These are phyloP conservation scores for Gobio gobio DNA, from an alignment of 2,113 vertebrate species.

Conservation along the genomic window DNA sequence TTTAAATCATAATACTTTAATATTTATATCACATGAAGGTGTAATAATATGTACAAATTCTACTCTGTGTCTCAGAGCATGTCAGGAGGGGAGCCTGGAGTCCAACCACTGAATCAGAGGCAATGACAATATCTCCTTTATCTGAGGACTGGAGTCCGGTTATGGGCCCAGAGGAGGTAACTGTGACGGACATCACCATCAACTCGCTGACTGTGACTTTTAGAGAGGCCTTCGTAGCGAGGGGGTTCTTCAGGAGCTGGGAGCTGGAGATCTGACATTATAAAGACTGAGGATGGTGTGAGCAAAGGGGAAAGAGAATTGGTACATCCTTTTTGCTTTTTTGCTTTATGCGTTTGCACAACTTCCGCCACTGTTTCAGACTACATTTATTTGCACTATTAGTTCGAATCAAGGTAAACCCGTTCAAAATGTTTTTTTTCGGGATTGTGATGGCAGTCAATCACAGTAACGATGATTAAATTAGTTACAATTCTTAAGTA, in stretches of 20 bases:
- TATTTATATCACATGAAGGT: not conserved
- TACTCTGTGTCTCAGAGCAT: slow-evolving; percentile 57
- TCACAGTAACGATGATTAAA: not conserved
- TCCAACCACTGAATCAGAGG: slow-evolving; percentile 41
- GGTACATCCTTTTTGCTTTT: not conserved
- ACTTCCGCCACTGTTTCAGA: slow-evolving; percentile 25
- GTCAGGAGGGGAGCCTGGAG: slow-evolving; percentile 59
- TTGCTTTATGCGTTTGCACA: slow-evolving; percentile 35
- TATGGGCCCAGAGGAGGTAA: slow-evolving; percentile 82
- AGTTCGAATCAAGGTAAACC: not conserved
- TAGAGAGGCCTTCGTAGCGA: slow-evolving; percentile 88
- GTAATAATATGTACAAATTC: not conserved
- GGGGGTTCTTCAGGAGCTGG: slow-evolving; percentile 93
- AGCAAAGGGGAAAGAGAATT: slow-evolving; percentile 1
- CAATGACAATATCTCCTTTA: slow-evolving; percentile 34
- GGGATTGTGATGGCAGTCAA: not conserved
- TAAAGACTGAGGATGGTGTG: slow-evolving; percentile 5
- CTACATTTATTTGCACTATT: slow-evolving; percentile 37
- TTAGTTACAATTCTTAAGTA: not conserved
- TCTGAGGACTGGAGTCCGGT: slow-evolving; percentile 65
- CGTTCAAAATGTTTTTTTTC: slow-evolving; percentile 1
- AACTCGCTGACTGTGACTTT: slow-evolving; percentile 98
- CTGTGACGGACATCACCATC: slow-evolving; percentile 95
- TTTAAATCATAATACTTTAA: not conserved
- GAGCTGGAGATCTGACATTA: slow-evolving; percentile 77